Base-by-base conservation (phyloP, 2,113 vertebrate genomes). In the Galeopterus variegatus region DNA sequence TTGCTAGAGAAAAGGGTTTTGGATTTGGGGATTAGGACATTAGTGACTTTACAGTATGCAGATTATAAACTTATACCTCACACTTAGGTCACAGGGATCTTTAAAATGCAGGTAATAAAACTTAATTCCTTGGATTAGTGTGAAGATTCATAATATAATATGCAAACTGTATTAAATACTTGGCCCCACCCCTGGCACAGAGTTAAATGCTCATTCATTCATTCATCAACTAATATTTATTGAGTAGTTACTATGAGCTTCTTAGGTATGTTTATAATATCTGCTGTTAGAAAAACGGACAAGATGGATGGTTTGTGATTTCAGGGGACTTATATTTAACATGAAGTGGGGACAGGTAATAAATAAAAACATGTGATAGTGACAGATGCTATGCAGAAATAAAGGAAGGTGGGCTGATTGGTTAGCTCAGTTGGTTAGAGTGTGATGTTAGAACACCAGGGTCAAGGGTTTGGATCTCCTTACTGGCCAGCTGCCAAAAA, bases 1-100 rank as follows among this genome's bases (percentile, higher is more conserved):
- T 93, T 94, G 93, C n/a, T 11, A 75, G 45, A 83, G 70, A 73
- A 90, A 62, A 91, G 26, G 0, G 24, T 76, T 91, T 94, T 65
- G 54, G 84, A 73, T 67, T 86, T 21, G 31, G 69, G n/a, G 6
- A 67, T 52, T 83, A 82, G 52, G 19, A 72, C 69, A 83, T 33
- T 65, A 19, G 31, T 48, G 70, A 84, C 60, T 75, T 96, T n/a
- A 75, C 6, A 36, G 31, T 81, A 36, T 70, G 17, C 15, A 72
- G 73, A 70, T 95, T 77, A 62, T 21, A 36, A 73, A 85, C 13
- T 70, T 23, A n/a, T 54, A 79, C 62, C 2, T 60, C 23, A 70
- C 8, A 52, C 7, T 58, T 75, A 76, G 83, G 31, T 83, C 31
- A 10, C 64, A 54, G 17, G 64, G 92, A 80, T 21, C 41, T 92